Base-by-base conservation (phyloP, 1,140 invertebrate species). In the Papilio polytes region DNA sequence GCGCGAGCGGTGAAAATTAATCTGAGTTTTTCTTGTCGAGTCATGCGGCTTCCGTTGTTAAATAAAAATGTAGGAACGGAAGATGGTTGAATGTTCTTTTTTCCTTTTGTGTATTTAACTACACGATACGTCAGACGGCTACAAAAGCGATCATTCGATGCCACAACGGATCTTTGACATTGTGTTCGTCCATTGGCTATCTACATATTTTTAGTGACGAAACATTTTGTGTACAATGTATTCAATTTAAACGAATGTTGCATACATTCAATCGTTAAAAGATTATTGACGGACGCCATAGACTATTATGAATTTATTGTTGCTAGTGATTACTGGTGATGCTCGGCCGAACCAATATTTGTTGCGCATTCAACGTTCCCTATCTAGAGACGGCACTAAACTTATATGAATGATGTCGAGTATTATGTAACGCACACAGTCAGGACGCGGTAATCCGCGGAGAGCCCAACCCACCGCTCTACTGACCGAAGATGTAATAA, bases 41-140 rank as follows among this genome's bases (percentile, higher is more conserved):
- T 94, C 93, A 94, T 89, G 87, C 84, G 84, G 91, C 91, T 93
- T 93, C 93, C 93, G 93, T 91, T 90, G 85, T 91, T 90, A 89
- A 88, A 90, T 92, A 90, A 89, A 91, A 92, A 90, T 85, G 85
- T 88, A 83, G 84, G 80, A 86, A 85, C 86, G 85, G 87, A 88
- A 88, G 86, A 86, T 88, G 85, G 87, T 81, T 86, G 85, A 86
- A 88, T 85, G 80, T 80, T 85, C 85, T 89, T 88, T 88, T 85
- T 87, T 83, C 83, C 72, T 78, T 76, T 51, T 82, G 63, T 81
- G 81, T 85, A 81, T 82, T 82, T 82, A 80, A 72, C 80, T 66
- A 84, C 81, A 81, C 81, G 66, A 77, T 59, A 76, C 76, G 56
- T 85, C 77, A 84, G 77, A 85, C 81, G 74, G 82, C 83, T 84